Base-by-base conservation (phyloP, 2,797 vertebrate species). In the Lophius americanus region DNA sequence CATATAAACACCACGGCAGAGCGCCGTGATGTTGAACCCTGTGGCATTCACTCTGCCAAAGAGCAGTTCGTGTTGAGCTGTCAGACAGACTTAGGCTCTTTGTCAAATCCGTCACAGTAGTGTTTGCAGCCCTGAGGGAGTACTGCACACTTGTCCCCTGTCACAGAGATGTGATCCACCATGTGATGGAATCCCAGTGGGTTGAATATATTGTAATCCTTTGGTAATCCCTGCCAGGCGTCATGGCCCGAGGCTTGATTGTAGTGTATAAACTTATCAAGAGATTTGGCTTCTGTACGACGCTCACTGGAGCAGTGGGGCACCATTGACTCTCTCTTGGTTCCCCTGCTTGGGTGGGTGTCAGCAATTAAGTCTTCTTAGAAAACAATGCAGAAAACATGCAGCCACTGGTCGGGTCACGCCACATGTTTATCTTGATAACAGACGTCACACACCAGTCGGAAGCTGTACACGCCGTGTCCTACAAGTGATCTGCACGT, bases 201-300 rank as follows among this genome's bases (percentile, higher is more conserved):
- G 82, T 85, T 74, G 90, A 91, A 86, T 86, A 84, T 78, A 86
- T 88, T 67, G 87, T 91, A 93, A 93, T 93, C 92, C 86, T 78
- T 81, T 8, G 32, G 65, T 92, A 94, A 92, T 94, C 91, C 90
- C 74, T 58, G 77, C 76, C 81, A 82, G 88, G 82, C 88, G 80
- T 90, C 85, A 87, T 69, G 83, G 86, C 84, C 78, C 67, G 58
- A 44, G 10, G 83, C 85, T 79, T 90, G 87, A 91, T 89, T 84
- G 82, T 87, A 73, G 83, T 46, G 73, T 87, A 78, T 83, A 87
- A 92, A 88, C 73, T 85, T 88, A 91, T 91, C 73, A 85, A 78
- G 83, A 82, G 76, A 84, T 89, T 85, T 83, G 70, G 65, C 64
- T 51, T 56, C 67, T 41, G 80, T 77, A 68, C 13, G 23, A 50